Evolutionary conservation across 2,113 vertebrate genomes (phyloP), one percentile per base, ranked within the genome.

Genomic region (Choloepus hoffmanni): DNA sequence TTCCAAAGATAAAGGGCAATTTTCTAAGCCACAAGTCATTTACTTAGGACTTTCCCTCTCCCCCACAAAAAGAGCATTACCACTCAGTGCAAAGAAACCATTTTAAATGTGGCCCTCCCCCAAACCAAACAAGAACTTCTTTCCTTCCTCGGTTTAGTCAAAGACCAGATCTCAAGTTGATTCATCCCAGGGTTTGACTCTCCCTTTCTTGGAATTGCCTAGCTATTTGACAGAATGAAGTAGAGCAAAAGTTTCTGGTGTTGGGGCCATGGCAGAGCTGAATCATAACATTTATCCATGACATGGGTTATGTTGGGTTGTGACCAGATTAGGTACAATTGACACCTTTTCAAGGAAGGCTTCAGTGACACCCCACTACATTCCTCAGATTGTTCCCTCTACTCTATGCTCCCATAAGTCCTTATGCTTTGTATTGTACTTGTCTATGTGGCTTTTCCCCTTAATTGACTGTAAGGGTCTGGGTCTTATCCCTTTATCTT

Each of bases 281-380:
- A 28, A 7, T 26, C 45, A 26, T 48, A 50, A 30, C 26, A 76
- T 50, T 10, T 30, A 76, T 30, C 26, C 26, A 28, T 50, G 33
- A 15, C 68, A 12, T 23, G 45, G 28, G 50, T 21, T 26, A 4
- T 0, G 0, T 24, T 24, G 77, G 74, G 23, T 14, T 70, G 12
- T 67, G 86, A 63, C 63, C 13, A 9, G 36, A 65, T 28, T 9
- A 70, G 50, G 19, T 63, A 70, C 85, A 43, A 60, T 48, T 40
- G 36, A n/a, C 18, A 10, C 58, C 62, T 76, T 76, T 85, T 73
- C 36, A 30, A n/a, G 73, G 50, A 85, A 55, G 36, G 16, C 36
- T 36, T 30, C 40, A 40, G 9, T 50, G 68, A 50, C 26, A 16
- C 67, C 53, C 45, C 33, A 7, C 60, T 33, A 11, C 4, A 81